A percentile compares a stretch with the other conserved stretches of the same genome.
These are phyloP conservation scores for Clarias pachynema DNA, from an alignment of 2,797 vertebrate species.

Conservation along the genomic window DNA sequence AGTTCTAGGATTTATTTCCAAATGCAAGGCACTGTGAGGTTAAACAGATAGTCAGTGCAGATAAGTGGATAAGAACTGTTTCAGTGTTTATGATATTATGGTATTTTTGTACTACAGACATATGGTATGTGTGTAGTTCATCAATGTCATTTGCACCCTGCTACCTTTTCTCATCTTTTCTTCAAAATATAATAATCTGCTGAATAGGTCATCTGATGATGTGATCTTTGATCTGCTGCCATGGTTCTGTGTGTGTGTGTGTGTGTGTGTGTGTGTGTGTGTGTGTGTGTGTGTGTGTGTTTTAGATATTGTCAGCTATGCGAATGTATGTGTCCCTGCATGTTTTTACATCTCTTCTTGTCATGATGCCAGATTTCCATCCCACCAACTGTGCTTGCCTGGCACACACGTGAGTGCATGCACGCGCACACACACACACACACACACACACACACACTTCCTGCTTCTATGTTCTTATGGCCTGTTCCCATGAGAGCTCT, in stretches of 20 bases:
- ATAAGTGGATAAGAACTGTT: not conserved
- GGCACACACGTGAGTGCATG: not conserved
- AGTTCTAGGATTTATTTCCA: not conserved
- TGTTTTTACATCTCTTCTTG: conserved; percentile 64
- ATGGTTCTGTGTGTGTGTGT: conserved; percentile 6
- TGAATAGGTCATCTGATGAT: conserved; percentile 49
- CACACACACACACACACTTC: conserved; percentile 54
- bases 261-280: conserved; percentile 11
- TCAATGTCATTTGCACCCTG: not conserved
- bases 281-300: conserved; percentile 18
- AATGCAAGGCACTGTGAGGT: not conserved
- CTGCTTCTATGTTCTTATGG: conserved; percentile 49
- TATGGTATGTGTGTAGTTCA: not conserved
- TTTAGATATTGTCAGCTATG: conserved; percentile 21
- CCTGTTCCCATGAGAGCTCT: conserved; percentile 70
- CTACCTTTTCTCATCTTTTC: not conserved
- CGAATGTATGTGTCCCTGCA: conserved; percentile 33
- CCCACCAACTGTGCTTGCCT: conserved; percentile 57
- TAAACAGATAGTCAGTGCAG: not conserved
- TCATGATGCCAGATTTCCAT: conserved; percentile 69
- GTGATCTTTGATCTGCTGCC: conserved; percentile 37
- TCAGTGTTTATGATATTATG: not conserved
- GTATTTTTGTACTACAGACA: not conserved
- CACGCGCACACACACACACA: not conserved
- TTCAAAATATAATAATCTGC: conserved; percentile 29